Conservation (phyloP, 2,797 vertebrate genomes). For the Sebastes vulpes region DNA sequence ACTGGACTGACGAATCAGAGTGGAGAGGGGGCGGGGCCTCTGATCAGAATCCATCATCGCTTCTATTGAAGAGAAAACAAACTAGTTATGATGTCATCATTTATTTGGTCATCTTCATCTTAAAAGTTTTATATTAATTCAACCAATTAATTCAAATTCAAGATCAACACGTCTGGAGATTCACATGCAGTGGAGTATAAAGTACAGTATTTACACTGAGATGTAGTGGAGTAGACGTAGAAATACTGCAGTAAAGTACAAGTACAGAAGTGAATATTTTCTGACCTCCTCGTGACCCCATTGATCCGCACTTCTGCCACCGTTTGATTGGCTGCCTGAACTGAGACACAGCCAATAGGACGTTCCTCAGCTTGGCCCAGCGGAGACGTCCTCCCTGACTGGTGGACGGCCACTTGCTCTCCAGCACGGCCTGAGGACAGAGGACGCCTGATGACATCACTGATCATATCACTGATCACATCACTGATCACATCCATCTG, state of each 20-base stretch:
- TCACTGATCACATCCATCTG: too few species aligned
- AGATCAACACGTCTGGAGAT: too few species aligned
- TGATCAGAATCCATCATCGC: slow-evolving; percentile 29
- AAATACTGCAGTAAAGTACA: not conserved
- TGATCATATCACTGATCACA: not conserved
- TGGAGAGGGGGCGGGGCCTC: slow-evolving; percentile 70
- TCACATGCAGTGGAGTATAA: too few species aligned
- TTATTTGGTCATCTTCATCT: not conserved
- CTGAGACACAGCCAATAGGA: slow-evolving; percentile 92
- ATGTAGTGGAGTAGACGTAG: not conserved
- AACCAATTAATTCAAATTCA: too few species aligned
- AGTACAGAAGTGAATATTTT: not conserved
- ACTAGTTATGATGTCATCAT: not conserved
- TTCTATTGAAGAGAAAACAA: slow-evolving; percentile 43
- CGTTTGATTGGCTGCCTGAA: slow-evolving; percentile 91
- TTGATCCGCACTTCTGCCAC: slow-evolving; percentile 71
- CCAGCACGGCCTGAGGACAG: slow-evolving; percentile 90
- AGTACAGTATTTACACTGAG: too few species aligned
- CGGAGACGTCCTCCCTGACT: slow-evolving; percentile 91
- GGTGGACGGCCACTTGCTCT: slow-evolving; percentile 96
- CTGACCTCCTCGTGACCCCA: slow-evolving; percentile 77
- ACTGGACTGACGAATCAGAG: slow-evolving; percentile 91
- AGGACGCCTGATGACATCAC: not conserved
- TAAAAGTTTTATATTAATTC: not conserved
- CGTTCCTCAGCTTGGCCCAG: slow-evolving; percentile 95